phyloP scores from a whole-genome alignment of 2,888 invertebrate genomes.

The Strigamia crassipes region DNA sequence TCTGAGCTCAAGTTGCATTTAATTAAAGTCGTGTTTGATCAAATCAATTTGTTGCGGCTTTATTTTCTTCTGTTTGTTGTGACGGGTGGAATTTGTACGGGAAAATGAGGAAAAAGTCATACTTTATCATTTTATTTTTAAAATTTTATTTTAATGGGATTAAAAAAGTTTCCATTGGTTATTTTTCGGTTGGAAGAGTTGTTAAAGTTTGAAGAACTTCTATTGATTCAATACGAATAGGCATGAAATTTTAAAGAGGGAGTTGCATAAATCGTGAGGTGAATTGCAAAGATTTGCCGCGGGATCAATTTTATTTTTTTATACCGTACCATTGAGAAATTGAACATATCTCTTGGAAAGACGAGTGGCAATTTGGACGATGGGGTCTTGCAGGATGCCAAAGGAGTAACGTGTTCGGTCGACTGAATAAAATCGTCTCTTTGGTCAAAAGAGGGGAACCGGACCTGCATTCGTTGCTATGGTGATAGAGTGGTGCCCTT shows the following conservation, averaged over 20 bases:
- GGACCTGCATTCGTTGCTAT: conserved; percentile 19
- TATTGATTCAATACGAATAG: background rate
- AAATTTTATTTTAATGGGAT: background rate
- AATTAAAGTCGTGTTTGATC: conserved; percentile 6
- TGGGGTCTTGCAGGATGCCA: background rate
- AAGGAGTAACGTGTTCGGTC: conserved; percentile 9
- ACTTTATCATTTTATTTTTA: too few relatives aligned
- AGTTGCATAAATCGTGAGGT: conserved; percentile 10
- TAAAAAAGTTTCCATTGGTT: background rate
- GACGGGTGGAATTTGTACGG: background rate
- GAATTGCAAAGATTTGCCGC: conserved; percentile 6
- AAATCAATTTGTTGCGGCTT: background rate
- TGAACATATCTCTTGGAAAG: conserved; percentile 1
- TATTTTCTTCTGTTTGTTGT: background rate
- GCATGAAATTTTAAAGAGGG: background rate
- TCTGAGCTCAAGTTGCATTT: conserved; percentile 10
- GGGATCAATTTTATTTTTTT: background rate
- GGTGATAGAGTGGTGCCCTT: background rate
- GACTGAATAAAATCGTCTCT: conserved; percentile 22
- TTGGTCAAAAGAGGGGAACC: background rate
- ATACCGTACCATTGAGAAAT: background rate
- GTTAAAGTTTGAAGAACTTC: background rate
- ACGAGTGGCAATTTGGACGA: conserved; percentile 21
- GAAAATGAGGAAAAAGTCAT: too few relatives aligned
- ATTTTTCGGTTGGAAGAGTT: background rate